Evolutionary conservation across 2,888 invertebrate genomes (phyloP), one percentile per base, ranked within the genome.

Genomic region (Hydriomena furcata): DNA sequence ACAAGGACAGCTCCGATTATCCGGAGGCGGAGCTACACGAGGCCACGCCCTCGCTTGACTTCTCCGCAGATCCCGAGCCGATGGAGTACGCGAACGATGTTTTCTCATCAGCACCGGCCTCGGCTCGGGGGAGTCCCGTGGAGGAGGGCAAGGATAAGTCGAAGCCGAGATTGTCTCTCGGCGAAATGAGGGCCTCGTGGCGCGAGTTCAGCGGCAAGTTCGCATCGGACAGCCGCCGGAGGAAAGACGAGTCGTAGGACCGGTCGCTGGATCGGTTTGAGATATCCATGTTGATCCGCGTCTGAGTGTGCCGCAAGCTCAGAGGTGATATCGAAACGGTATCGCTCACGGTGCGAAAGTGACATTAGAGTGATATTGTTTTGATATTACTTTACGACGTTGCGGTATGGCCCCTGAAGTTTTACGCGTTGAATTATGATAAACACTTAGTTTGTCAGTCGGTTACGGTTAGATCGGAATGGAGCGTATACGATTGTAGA

Each of bases 101-200:
- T 1, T 52, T 35, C 13, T 20, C 52, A 0, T 36, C 44, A 13
- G 23, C 23, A 6, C 43, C 45, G 1, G 5, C 35, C 0, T 46
- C 52, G 2, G 52, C 52, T 3, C 21, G 52, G 1, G 47, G 34
- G 7, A 52, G 52, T 10, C 52, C 52, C 2, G 38, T 48, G 0
- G 52, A 52, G 1, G 52, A 48, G 5, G 23, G 28, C 30, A 46
- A 47, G 23, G 55, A 58, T 31, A 24, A 43, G 42, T 31, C 48
- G 0, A 49, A 46, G 28, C 54, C 73, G 5, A 45, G 74, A 20
- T 47, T 76, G 2, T 75, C 79, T 0, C 49, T 79, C 1, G 80
- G 76, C 0, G 80, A 81, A 23, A 66, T 80, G 62, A 56, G 76
- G 21, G 79, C 79, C 1, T 75, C 80, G 1, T 80, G 81, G 81